Conservation (phyloP, 2,888 invertebrate genomes). For the Cecidostiba fungosa region DNA sequence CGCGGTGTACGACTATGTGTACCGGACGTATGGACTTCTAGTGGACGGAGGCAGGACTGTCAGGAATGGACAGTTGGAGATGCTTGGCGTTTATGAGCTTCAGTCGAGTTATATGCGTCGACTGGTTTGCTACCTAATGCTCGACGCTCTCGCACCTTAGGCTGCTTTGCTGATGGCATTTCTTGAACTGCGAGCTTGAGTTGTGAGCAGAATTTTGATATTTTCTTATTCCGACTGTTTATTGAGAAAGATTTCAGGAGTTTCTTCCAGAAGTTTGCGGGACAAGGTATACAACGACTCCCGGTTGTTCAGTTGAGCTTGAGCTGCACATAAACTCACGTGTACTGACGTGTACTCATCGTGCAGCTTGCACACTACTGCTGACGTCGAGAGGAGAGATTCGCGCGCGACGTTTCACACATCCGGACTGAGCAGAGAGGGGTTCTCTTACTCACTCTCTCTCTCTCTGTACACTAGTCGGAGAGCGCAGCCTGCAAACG, state of each 20-base stretch:
- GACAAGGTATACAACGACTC: not conserved
- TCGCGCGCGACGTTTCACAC: constrained; percentile 52
- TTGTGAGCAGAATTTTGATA: not conserved
- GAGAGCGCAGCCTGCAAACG: constrained; percentile 67
- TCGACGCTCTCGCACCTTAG: not conserved
- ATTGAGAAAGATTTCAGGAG: not conserved
- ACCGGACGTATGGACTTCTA: constrained; percentile 22
- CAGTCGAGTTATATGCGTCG: constrained; percentile 8
- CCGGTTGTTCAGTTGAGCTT: not conserved
- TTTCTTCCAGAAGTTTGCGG: not conserved
- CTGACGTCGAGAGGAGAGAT: constrained; percentile 53
- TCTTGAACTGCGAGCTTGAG: no score
- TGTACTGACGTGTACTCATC: not conserved
- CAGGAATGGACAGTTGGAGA: not conserved
- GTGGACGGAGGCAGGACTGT: not conserved
- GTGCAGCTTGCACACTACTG: not conserved
- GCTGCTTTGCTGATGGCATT: not conserved
- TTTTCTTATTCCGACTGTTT: not conserved
- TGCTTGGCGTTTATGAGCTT: constrained; percentile 28
- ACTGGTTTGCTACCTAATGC: not conserved
- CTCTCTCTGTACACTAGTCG: constrained; percentile 23
- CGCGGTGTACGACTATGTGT: not conserved
- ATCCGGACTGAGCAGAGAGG: not conserved
- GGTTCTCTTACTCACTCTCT: constrained; percentile 19
- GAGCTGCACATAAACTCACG: not conserved